Evolutionary conservation across 2,888 invertebrate species (phyloP), one percentile per base, ranked within the genome.

Genomic region (Smittia sp.): DNA sequence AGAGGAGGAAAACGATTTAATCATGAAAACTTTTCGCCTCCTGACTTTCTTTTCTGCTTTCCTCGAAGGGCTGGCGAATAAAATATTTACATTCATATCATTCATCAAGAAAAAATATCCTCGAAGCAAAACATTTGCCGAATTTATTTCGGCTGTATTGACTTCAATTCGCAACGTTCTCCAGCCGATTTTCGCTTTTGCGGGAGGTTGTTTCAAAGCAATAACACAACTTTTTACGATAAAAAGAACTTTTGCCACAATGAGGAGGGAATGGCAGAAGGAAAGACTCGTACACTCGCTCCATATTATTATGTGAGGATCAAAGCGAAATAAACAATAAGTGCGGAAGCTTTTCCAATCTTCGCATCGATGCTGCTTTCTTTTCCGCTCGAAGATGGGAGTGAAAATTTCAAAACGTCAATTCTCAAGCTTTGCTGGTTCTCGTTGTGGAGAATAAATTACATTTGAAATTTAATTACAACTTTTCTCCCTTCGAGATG

Each of bases 41-140:
- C 20, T 27, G 38, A 39, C 9, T 32, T 32, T 32, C 32, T 9
- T 3, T 32, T 32, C 32, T 46, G 46, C 46, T 46, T 9, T 2
- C 46, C 15, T 46, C 46, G 46, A 13, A 46, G 46, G 46, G 46
- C 6, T n/a, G 46, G 46, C 46, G 15, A 46, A 46, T 2, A 46
- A 68, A 68, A 68, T 68, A 32, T 68, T 68, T 68, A 68, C 68
- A 68, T 68, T 68, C 25, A 25, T 68, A 68, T 68, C 68, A 68
- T 68, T 68, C 68, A 68, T 68, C 68, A 68, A 67, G 39, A 65
- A 27, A 24, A 27, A 24, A 27, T 13, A 39, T 54, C 15, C 54
- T 54, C 18, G 15, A 18, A 58, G 58, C 3, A 58, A 58, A 58
- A 58, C 58, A 58, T 58, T 46, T 46, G 7, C 18, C n/a, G n/a